Evolutionary conservation across 2,113 vertebrate genomes (phyloP), one percentile per base, ranked within the genome.

Genomic region (Thermophis baileyi): DNA sequence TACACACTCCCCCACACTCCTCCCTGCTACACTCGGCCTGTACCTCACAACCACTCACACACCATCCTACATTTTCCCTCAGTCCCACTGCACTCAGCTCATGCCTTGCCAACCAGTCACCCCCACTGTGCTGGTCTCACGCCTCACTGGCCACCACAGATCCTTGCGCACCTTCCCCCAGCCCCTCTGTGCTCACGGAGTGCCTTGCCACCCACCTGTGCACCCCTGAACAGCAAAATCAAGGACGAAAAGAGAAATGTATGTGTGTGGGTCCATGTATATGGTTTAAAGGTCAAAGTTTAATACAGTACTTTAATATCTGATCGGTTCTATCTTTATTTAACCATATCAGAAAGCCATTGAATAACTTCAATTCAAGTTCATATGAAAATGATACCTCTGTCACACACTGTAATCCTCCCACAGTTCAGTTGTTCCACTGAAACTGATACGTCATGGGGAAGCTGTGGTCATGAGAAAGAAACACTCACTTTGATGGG

Each of bases 391-490:
- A 40, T 44, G 4, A 35, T 88, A 14, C 30, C n/a, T 51, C 54
- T 91, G 81, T 49, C 91, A 49, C 6, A 50, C 85, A 14, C 85
- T 92, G 47, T 46, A 44, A 51, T 22, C 7, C 91, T 53, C 57
- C 57, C 47, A 88, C 87, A 35, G 14, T 85, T 20, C 14, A 11
- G 25, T 85, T 40, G 50, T 89, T 92, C 92, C 92, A 89, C 50
- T 49, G 88, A 50, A 92, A 89, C 87, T 18, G 44, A 40, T 12
- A 22, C 86, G 57, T 92, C 91, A 92, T 14, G n/a, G 92, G 87
- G 87, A 89, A 74, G 51, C 69, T 89, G 88, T n/a, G 88, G 44
- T 57, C 89, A 60, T 90, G 81, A 89, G 92, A 87, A 74, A 46
- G 30, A 46, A 35, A 1, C 88, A 0, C 0, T 51, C 85, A 69